These are phyloP conservation scores for Lasioglossum albipes DNA, from an alignment of 1,140 invertebrate species.

Conservation along the genomic window DNA sequence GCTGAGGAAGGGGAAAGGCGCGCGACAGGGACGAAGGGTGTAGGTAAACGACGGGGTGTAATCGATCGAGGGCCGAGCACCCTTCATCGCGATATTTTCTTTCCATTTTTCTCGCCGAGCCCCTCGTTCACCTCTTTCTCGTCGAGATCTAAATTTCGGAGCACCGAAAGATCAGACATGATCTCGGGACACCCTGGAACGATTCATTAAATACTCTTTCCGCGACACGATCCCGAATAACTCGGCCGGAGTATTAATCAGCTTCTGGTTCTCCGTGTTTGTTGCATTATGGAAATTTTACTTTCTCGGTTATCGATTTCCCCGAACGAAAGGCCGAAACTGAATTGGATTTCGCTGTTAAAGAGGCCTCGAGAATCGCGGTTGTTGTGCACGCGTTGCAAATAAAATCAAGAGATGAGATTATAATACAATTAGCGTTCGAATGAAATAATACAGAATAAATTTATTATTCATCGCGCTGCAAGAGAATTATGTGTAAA, in stretches of 20 bases:
- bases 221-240: neutral
- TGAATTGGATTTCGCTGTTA: too few relatives aligned
- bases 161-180: neutral
- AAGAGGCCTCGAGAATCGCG: too few relatives aligned
- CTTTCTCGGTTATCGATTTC: too few relatives aligned
- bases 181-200: neutral
- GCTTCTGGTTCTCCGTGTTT: too few relatives aligned
- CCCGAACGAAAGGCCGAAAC: too few relatives aligned
- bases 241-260: neutral
- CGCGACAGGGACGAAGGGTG: slow-evolving; percentile 39
- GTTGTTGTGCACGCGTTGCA: too few relatives aligned
- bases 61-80: slow-evolving; percentile 37
- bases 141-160: slow-evolving; percentile 41
- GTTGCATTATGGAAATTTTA: too few relatives aligned
- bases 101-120: slow-evolving; percentile 38
- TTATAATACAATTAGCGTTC: neutral
- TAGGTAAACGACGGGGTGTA: slow-evolving; percentile 43
- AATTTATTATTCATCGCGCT: neutral
- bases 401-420: neutral
- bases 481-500: neutral
- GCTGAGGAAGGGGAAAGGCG: slow-evolving; percentile 1
- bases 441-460: neutral
- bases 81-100: slow-evolving; percentile 48
- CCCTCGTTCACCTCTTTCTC: neutral
- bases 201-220: slow-evolving; percentile 18